Evolutionary conservation across 2,113 vertebrate genomes (phyloP), one percentile per base, ranked within the genome.

Genomic region (Ahaetulla prasina): DNA sequence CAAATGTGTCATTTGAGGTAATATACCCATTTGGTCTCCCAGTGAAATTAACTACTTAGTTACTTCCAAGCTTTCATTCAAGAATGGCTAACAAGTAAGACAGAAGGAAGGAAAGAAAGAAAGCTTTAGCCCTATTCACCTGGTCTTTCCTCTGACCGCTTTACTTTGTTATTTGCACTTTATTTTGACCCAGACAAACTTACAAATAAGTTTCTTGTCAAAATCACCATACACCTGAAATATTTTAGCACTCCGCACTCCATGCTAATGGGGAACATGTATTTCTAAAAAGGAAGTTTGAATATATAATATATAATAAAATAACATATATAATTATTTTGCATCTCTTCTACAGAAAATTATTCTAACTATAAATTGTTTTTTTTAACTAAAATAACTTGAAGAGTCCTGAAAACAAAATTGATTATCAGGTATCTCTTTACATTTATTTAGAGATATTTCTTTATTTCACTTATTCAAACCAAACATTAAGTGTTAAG

Each of bases 11-110:
- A 92, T 88, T 93, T 95, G 93, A 95, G 95, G 95, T 95, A 96
- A 96, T 94, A 96, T 92, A 94, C 92, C 96, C 94, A 96, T 97
- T 97, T 95, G 95, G 95, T 94, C 84, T 84, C 95, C 91, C 89
- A 86, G 45, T 93, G 91, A 95, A 92, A 94, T 94, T 90, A 94
- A 95, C 43, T 23, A 88, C 35, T 35, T 25, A 95, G 84, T 54
- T 89, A 45, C 80, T 45, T 89, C 53, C 60, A 52, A 57, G 43
- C 22, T 93, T 89, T 74, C 50, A 91, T 50, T 94, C 22, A 92
- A 54, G 85, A 85, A 90, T 89, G 90, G 80, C 53, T 92, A 95
- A 89, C 93, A 63, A 49, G 54, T 95, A 94, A 74, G 49, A 96
- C 5, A 18, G 88, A 85, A 92, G 90, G 25, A 92, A 55, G 80